Evolutionary conservation across 92 coral and sea anemone genomes (phyloP).

Genomic region (Ricordea florida): DNA sequence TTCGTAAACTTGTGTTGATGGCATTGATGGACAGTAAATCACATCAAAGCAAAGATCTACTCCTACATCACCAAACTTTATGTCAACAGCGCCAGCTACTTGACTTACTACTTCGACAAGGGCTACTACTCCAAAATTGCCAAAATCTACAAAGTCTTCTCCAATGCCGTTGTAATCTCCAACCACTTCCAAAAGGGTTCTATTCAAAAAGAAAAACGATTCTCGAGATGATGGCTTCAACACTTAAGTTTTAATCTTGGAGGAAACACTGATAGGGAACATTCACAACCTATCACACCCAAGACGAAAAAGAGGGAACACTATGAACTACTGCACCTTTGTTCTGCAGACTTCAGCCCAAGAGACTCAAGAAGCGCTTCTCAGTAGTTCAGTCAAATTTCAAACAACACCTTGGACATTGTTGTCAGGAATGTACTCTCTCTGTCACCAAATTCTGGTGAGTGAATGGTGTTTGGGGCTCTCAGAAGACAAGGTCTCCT

Average conservation of each 20-base stretch:
- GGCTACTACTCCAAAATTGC: too few relatives aligned
- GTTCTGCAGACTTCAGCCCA: conserved; percentile 46
- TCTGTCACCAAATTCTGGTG: conserved; percentile 69
- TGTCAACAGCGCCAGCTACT: too few relatives aligned
- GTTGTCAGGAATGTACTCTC: conserved; percentile 48
- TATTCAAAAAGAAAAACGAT: too few relatives aligned
- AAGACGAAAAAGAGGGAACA: conserved; percentile 52
- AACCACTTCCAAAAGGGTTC: too few relatives aligned
- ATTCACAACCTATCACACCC: conserved; percentile 5
- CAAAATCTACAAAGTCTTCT: too few relatives aligned
- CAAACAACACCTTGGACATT: conserved; percentile 57
- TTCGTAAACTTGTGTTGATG: too few relatives aligned
- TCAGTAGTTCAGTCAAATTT: conserved; percentile 51
- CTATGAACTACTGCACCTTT: conserved; percentile 61
- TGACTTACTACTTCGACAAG: too few relatives aligned
- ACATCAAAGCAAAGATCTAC: too few relatives aligned
- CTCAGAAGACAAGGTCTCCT: conserved; percentile 64
- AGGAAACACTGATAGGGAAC: background rate
- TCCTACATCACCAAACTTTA: too few relatives aligned
- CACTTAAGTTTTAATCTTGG: background rate
- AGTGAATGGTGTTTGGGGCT: conserved; percentile 68
- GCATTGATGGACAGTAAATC: too few relatives aligned
- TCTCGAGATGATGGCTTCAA: too few relatives aligned
- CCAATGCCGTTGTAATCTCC: too few relatives aligned
- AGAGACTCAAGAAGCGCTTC: conserved; percentile 41